phyloP scores from a whole-genome alignment of 2,888 invertebrate species.

The Lumbricus terrestris region DNA sequence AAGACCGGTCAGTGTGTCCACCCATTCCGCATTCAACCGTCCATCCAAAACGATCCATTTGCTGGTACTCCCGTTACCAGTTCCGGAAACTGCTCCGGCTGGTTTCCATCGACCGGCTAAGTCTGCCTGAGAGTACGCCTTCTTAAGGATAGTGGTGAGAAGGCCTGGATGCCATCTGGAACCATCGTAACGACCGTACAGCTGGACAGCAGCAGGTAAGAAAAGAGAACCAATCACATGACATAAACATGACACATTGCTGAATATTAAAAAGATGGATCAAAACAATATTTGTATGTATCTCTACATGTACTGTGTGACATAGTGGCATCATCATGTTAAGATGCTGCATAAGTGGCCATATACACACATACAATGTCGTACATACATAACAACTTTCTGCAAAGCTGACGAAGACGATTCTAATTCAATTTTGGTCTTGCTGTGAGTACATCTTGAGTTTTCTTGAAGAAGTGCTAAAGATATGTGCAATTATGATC shows the following conservation, averaged over 20 bases:
- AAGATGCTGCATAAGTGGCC: too few relatives aligned
- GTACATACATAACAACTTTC: too few relatives aligned
- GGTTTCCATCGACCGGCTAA: constrained; percentile 43
- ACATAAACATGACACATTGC: neutral
- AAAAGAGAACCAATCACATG: neutral
- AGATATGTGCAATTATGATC: neutral
- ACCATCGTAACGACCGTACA: constrained; percentile 48
- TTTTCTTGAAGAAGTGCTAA: neutral
- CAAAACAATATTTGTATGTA: neutral
- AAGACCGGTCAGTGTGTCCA: constrained; percentile 51
- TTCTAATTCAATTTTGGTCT: neutral
- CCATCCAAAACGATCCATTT: constrained; percentile 56
- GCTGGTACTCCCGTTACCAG: neutral
- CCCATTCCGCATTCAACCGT: constrained; percentile 50
- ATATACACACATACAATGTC: too few relatives aligned
- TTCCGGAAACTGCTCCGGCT: neutral
- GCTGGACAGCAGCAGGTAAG: constrained; percentile 41
- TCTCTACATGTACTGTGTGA: neutral
- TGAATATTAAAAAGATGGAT: neutral
- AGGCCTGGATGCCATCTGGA: constrained; percentile 52
- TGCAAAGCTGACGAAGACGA: neutral
- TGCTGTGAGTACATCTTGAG: neutral
- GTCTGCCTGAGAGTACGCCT: constrained; percentile 46
- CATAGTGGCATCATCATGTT: too few relatives aligned
- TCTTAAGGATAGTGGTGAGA: constrained; percentile 47